phyloP scores from a whole-genome alignment of 2,113 vertebrate species.

The Phocoena sinus region DNA sequence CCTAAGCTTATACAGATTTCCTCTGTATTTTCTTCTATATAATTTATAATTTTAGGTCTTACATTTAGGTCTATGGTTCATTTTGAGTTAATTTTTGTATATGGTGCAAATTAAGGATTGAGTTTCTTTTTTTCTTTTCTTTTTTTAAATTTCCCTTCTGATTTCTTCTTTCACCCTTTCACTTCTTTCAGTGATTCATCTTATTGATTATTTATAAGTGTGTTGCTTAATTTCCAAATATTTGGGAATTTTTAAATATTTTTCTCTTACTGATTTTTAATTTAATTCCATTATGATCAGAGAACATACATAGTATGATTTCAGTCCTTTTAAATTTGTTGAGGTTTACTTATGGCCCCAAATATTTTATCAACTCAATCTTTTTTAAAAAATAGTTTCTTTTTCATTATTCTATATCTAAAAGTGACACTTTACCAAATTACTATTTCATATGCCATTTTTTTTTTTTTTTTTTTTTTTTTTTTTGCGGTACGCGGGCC shows the following conservation, averaged over 20 bases:
- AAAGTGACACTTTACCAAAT: neutral
- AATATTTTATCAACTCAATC: neutral
- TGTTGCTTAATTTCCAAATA: slow-evolving; percentile 2
- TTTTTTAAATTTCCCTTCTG: neutral
- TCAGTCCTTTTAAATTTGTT: neutral
- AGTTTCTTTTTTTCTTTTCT: neutral
- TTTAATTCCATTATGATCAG: neutral
- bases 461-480: too few relatives aligned
- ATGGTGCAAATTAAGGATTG: neutral
- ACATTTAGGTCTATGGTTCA: neutral
- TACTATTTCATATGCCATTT: neutral
- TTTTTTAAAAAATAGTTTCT: neutral
- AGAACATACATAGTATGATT: neutral
- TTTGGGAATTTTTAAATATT: neutral
- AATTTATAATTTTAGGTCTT: neutral
- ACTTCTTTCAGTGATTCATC: neutral
- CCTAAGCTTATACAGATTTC: neutral
- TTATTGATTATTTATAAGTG: neutral
- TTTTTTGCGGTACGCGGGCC: too few relatives aligned
- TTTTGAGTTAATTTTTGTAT: neutral
- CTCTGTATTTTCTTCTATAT: neutral
- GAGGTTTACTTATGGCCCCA: neutral
- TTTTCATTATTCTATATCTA: neutral
- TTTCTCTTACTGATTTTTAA: neutral
- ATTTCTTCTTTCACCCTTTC: neutral